phyloP scores from a whole-genome alignment of 2,888 invertebrate genomes.

The Limnephilus rhombicus region DNA sequence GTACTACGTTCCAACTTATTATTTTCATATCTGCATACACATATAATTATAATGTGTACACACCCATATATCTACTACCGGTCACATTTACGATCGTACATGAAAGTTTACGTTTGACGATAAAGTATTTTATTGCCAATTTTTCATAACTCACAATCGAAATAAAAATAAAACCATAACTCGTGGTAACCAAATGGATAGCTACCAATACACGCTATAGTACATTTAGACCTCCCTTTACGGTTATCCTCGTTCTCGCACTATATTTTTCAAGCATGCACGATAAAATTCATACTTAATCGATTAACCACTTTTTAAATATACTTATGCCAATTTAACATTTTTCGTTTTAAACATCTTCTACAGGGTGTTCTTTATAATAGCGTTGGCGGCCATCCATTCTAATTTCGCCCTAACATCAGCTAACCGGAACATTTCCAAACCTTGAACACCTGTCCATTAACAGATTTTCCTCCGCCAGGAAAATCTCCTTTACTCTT shows the following conservation, averaged over 20 bases:
- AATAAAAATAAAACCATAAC: conserved; percentile 21
- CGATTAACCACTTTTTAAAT: not conserved
- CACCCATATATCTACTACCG: not conserved
- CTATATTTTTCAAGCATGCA: not conserved
- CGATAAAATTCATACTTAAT: not conserved
- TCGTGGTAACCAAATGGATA: not conserved
- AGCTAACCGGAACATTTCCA: not conserved
- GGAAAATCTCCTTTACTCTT: too few relatives aligned
- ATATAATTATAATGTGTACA: not conserved
- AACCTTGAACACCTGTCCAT: not conserved
- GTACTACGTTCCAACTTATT: too few relatives aligned
- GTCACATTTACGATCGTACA: not conserved
- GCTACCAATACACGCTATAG: not conserved
- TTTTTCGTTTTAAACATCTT: not conserved
- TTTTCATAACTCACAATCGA: conserved; percentile 25
- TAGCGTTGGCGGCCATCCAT: not conserved
- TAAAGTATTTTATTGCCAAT: conserved; percentile 5
- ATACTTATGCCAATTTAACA: not conserved
- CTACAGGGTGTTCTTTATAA: not conserved
- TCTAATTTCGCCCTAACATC: too few relatives aligned
- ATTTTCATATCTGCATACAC: not conserved
- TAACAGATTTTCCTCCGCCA: too few relatives aligned
- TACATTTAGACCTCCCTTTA: not conserved
- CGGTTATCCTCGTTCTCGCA: not conserved
- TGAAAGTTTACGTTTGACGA: not conserved